Evolutionary conservation across 2,888 invertebrate species (phyloP), one percentile per base, ranked within the genome.

Genomic region (Meteorus colon): DNA sequence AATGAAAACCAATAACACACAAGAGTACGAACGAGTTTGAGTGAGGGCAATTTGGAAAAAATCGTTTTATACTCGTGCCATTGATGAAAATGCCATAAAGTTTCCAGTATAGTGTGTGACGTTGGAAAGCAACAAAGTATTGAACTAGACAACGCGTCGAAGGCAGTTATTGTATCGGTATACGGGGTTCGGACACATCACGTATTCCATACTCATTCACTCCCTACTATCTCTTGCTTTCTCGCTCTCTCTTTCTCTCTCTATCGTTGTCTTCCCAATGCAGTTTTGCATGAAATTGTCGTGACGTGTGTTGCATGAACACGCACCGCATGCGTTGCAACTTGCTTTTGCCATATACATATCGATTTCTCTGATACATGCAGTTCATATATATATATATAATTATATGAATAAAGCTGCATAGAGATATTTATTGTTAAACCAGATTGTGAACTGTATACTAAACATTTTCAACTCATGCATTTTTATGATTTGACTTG

Each of bases 241-340:
- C 16, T 48, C 16, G 16, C 1, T n/a, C n/a, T 55, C 55, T 55
- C 8, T 24, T 48, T 76, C 70, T 79, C 79, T 79, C 78, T 77
- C 73, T 62, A 71, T 76, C 78, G 77, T 77, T 82, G 77, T 76
- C 78, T 79, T 78, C 77, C 75, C 74, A 75, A 60, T 75, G 75
- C 77, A 71, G 60, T 78, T 79, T 68, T 45, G 63, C 76, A 70
- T 75, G 73, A 80, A 80, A 82, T 81, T 81, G 79, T 76, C 78
- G 63, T 78, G 76, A 79, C 82, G 81, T 81, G 80, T 75, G 75
- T 77, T 59, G 79, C 82, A 81, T 81, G 71, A 60, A 68, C 69
- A 71, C 69, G 69, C 69, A 68, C 72, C 69, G 27, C 37, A 19
- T 65, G 65, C 37, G 34, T 19, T 37, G 4, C 8, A 65, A 65